Conservation (phyloP, 2,888 invertebrate genomes). For the Heliconius ismenius region DNA sequence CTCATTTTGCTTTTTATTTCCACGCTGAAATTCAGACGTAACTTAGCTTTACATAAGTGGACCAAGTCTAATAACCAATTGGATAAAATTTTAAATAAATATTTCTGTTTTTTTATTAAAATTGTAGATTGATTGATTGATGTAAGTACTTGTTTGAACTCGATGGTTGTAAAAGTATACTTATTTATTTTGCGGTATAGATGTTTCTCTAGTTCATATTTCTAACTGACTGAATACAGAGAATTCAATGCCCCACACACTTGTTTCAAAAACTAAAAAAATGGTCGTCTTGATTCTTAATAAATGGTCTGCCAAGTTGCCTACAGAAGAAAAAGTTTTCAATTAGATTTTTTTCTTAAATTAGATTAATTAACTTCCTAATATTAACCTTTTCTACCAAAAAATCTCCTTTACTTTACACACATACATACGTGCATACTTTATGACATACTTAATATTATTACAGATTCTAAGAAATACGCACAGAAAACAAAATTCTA, state of each 20-base stretch:
- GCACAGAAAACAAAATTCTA: no score
- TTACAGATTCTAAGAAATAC: no score
- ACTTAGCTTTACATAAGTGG: constrained; percentile 16
- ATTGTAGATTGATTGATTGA: background rate
- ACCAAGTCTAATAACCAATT: background rate
- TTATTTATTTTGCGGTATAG: background rate
- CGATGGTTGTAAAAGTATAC: background rate
- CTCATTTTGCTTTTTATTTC: constrained; percentile 42
- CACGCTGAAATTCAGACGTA: constrained; percentile 28
- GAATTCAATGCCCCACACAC: background rate
- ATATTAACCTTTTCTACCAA: no score
- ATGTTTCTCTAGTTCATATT: background rate
- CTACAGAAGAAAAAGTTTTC: no score
- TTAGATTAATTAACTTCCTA: no score
- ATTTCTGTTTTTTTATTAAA: background rate
- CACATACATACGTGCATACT: no score
- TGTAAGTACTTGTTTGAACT: background rate
- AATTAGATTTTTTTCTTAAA: no score
- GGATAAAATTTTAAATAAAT: constrained; percentile 3
- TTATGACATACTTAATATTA: no score
- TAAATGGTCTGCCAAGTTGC: no score
- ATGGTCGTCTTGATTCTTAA: no score
- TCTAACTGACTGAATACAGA: background rate
- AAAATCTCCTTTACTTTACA: no score
- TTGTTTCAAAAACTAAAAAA: no score